Percentiles rank a stretch among this genome's conserved stretches.
Conservation (phyloP, 2,797 vertebrate species). For the Carapus acus region DNA sequence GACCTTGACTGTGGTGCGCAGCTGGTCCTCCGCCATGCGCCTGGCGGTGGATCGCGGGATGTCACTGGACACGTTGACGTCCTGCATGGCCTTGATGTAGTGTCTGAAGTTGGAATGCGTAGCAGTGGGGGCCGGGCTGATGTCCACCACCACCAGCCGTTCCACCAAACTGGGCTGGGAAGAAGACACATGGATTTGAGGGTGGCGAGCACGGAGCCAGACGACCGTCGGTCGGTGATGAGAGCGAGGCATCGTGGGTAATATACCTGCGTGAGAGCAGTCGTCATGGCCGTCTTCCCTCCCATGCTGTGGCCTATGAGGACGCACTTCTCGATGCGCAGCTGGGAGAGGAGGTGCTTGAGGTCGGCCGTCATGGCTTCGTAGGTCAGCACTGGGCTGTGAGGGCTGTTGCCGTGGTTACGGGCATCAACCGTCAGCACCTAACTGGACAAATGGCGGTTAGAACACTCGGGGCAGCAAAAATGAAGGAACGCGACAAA, state of each 20-base stretch:
- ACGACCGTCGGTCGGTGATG: background rate
- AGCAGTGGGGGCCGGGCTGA: constrained; percentile 73
- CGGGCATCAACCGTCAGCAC: constrained; percentile 93
- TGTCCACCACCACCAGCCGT: constrained; percentile 84
- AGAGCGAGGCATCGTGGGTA: background rate
- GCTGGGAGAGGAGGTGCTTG: constrained; percentile 76
- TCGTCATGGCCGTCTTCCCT: constrained; percentile 89
- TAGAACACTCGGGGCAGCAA: constrained; percentile 60
- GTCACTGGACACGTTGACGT: constrained; percentile 73
- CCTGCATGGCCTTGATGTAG: constrained; percentile 84
- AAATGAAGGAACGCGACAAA: constrained; percentile 24
- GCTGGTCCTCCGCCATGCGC: constrained; percentile 83
- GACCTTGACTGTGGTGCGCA: constrained; percentile 78
- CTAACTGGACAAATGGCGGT: constrained; percentile 77
- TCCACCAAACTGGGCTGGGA: constrained; percentile 84
- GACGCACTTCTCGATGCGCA: constrained; percentile 81
- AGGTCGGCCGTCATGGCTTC: constrained; percentile 84
- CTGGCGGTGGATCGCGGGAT: constrained; percentile 81
- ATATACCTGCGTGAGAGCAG: constrained; percentile 81
- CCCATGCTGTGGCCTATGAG: constrained; percentile 97
- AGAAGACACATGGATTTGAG: background rate
- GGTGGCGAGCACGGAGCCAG: background rate
- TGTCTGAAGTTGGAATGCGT: constrained; percentile 66
- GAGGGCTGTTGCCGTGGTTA: constrained; percentile 90
- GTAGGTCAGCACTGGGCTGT: constrained; percentile 80